These are phyloP conservation scores for Enoplosus armatus DNA, from an alignment of 2,797 vertebrate species.

Conservation along the genomic window DNA sequence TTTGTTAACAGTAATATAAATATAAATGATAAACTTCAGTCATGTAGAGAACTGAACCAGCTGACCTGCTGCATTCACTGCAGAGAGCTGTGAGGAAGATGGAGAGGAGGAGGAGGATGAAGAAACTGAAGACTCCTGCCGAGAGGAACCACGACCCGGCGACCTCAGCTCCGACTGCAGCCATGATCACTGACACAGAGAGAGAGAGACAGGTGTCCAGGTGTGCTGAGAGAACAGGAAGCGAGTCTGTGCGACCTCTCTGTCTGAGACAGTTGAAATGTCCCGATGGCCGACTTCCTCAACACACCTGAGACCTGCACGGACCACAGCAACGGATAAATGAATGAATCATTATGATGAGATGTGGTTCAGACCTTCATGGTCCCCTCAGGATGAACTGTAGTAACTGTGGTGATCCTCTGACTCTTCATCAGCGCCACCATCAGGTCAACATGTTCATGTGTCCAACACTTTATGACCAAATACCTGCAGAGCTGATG, in stretches of 20 bases:
- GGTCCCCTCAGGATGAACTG: no score
- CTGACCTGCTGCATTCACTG: conserved; percentile 78
- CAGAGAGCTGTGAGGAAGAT: conserved; percentile 79
- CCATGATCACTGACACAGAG: conserved; percentile 66
- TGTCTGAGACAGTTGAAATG: no score
- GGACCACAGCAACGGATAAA: no score
- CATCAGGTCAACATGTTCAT: no score
- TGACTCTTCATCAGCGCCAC: no score
- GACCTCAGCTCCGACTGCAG: conserved; percentile 52
- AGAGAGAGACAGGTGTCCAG: no score
- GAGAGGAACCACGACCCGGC: conserved; percentile 37
- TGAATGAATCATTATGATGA: no score
- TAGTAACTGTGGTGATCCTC: no score
- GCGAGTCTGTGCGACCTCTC: neutral
- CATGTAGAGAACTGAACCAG: neutral
- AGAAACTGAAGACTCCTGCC: conserved; percentile 24
- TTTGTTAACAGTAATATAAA: no score
- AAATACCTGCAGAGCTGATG: no score
- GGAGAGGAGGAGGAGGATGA: conserved; percentile 73
- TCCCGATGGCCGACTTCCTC: neutral
- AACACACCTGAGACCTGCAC: neutral
- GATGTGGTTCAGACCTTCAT: no score
- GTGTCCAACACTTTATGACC: no score
- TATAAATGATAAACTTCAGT: neutral
- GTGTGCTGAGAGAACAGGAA: neutral